A percentile compares a stretch with the other conserved stretches of the same genome.
Conservation (phyloP, 2,113 vertebrate species). For the Otus sunia region DNA sequence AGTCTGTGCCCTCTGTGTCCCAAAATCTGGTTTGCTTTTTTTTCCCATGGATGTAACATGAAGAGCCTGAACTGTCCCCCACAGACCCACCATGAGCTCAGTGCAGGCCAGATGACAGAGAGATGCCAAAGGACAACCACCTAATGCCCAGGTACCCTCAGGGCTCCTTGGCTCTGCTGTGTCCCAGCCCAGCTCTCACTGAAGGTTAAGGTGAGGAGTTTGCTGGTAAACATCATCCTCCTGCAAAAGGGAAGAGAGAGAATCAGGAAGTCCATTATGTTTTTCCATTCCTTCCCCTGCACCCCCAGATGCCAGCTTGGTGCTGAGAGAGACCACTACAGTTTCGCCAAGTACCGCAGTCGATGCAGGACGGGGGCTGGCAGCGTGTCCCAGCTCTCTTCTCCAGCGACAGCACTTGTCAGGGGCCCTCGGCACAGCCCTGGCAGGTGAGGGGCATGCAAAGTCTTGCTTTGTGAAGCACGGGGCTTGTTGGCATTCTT, state of each 20-base stretch:
- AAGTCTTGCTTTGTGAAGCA: neutral
- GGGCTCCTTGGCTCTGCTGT: neutral
- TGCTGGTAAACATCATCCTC: neutral
- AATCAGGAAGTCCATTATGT: neutral
- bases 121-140: neutral
- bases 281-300: neutral
- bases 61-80: neutral
- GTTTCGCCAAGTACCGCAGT: neutral
- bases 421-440: neutral
- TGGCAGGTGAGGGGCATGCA: rapidly evolving
- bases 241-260: neutral
- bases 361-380: neutral
- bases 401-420: rapidly evolving
- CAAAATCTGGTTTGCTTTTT: neutral
- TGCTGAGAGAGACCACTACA: neutral
- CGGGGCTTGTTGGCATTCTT: rapidly evolving
- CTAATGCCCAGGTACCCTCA: neutral
- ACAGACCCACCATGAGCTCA: neutral
- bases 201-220: neutral
- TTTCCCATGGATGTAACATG: neutral
- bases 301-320: no score
- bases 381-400: neutral
- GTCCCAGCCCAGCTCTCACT: neutral
- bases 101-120: neutral
- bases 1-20: neutral